Evolutionary conservation across 1,140 invertebrate species (phyloP), one percentile per base, ranked within the genome.

Genomic region (Drosophila sproati): DNA sequence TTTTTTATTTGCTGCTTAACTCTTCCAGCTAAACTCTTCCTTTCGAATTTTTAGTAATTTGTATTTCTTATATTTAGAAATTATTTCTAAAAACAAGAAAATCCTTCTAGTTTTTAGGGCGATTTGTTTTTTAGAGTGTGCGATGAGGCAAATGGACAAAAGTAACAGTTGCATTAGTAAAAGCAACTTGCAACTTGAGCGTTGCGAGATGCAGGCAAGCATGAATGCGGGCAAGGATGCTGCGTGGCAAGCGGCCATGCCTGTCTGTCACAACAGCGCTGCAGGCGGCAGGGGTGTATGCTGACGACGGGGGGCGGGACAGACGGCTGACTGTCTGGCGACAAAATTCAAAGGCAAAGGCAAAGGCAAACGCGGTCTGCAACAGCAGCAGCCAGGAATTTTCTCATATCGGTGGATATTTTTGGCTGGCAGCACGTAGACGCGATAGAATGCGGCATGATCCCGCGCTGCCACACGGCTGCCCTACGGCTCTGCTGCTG

Each of bases 241-340:
- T n/a, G n/a, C 47, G 43, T 32, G 2, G 34, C 32, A 12, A 39
- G 37, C 10, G 47, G 35, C 20, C 35, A 50, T 57, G 66, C 20
- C 56, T 32, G 28, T 41, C 66, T 59, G 83, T 66, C 71, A 76
- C 82, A 63, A 43, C 66, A 77, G 74, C 20, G 20, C 60, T 61
- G 34, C 60, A 47, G 31, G 51, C 37, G 50, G 57, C 51, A 41
- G 20, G 20, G 20, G 20, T 20, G 20, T 0, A 20, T 20, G 20
- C 20, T 20, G 20, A 20, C 20, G 1, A 20, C 1, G 37, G 51
- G 51, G 60, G 34, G 57, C 66, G 39, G 10, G 10, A n/a, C 10
- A n/a, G 39, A n/a, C 10, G 4, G 10, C n/a, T 3, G 64, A 81
- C 61, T 55, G 73, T 67, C 69, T 70, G 67, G 80, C 60, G 73